Evolutionary conservation across 1,140 invertebrate genomes (phyloP), one percentile per base, ranked within the genome.

Genomic region (Glomeris maerens): DNA sequence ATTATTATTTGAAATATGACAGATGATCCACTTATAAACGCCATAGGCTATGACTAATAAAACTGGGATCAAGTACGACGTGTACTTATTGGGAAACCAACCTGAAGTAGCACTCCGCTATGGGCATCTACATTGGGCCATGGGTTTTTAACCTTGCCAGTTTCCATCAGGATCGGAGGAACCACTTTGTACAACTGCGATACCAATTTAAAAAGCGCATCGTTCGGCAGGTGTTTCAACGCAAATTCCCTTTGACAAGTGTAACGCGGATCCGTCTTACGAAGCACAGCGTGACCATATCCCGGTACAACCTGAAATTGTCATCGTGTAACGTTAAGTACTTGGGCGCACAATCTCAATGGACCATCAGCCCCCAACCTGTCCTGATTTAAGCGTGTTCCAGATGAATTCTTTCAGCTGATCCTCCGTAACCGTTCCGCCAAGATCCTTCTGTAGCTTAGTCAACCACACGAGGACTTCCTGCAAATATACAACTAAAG

Each of bases 61-160:
- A n/a, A n/a, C n/a, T n/a, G n/a, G n/a, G n/a, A n/a, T n/a, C n/a
- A n/a, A n/a, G n/a, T n/a, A n/a, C n/a, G n/a, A n/a, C n/a, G n/a
- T n/a, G n/a, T n/a, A n/a, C n/a, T n/a, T n/a, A n/a, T n/a, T n/a
- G n/a, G n/a, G n/a, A n/a, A n/a, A n/a, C 50, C 60, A 67, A 80
- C 78, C 72, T 81, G 78, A 49, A 97, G 72, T 25, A 97, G 72
- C 10, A 95, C 90, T 58, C 93, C 93, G 59, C 89, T 94, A 72
- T 96, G 92, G 42, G 93, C 91, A 71, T 98, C 93, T 59, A 97
- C 93, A 74, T 97, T 97, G 50, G 93, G 93, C 91, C 91, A 98
- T 50, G 93, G 93, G 76, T 98, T 98, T 76, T 93, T 92, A 5
- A 94, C 90, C 70, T 98, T 97, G 60, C 92, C 92, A 54, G 87